Percentiles rank a stretch among this genome's conserved stretches.
Conservation (phyloP, 53 echinoderm and acorn worm species). For the Actinopyga echinites region DNA sequence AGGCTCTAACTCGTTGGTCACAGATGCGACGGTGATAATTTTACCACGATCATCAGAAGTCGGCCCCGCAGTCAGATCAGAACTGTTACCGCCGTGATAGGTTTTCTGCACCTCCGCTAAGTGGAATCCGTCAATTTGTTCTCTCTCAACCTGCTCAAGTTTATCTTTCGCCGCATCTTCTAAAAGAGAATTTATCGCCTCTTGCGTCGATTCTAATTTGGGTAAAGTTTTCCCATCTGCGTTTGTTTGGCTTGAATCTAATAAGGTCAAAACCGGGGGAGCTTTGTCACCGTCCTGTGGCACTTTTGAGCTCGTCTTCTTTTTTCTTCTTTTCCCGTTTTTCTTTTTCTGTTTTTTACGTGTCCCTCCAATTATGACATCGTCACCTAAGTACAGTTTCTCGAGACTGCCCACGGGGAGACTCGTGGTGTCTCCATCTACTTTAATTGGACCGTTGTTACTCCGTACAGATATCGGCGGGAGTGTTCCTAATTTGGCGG, state of each 20-base stretch:
- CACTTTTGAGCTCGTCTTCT: neutral
- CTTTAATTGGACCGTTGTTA: conserved; percentile 67
- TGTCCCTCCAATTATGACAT: conserved; percentile 28
- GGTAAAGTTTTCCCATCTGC: neutral
- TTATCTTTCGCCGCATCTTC: conserved; percentile 6
- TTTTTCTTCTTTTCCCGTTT: neutral
- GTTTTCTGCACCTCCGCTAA: neutral
- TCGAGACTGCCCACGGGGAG: conserved; percentile 23
- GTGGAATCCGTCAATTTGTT: neutral
- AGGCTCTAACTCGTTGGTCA: conserved; percentile 21
- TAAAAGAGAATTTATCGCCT: conserved; percentile 7
- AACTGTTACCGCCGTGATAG: neutral
- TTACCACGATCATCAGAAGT: neutral
- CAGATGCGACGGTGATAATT: conserved; percentile 26
- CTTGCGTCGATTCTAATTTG: conserved; percentile 18
- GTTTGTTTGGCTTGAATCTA: neutral
- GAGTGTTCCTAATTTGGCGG: conserved; percentile 22
- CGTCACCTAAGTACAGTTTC: conserved; percentile 34
- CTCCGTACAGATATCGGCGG: conserved; percentile 67
- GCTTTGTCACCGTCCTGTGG: neutral
- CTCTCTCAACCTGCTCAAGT: neutral
- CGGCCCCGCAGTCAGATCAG: neutral
- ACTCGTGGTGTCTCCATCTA: conserved; percentile 23
- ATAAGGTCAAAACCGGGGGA: conserved; percentile 7
- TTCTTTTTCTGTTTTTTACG: conserved; percentile 19